Base-by-base conservation (phyloP, 2,113 vertebrate species). In the Toxotes jaculatrix region DNA sequence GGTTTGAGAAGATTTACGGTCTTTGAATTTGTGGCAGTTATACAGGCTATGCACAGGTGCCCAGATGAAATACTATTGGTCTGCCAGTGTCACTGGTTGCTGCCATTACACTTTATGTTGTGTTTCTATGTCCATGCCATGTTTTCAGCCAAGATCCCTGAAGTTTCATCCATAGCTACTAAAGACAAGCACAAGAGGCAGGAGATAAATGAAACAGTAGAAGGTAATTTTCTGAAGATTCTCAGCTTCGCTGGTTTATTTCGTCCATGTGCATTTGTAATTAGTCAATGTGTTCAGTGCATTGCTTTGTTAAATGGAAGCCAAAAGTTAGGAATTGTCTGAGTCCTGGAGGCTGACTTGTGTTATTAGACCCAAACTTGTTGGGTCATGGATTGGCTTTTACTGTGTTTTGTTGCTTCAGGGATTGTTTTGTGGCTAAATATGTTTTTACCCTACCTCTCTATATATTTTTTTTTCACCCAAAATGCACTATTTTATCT, bases 121-220 rank as follows among this genome's bases (percentile, higher is more conserved):
- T 27, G 70, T 79, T 80, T 66, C 10, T 75, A 6, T 76, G 21
- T 60, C 40, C 8, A 8, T 19, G 40, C 75, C 8, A 78, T 49
- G 74, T 87, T 89, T 90, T 72, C 87, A 91, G 90, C 70, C 36
- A 84, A 63, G 38, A 81, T 3, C 4, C 11, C 31, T 62, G 83
- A 80, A 31, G 32, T 55, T 56, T 23, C 42, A 2, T 61, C 67
- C 40, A 14, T 62, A 67, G 63, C 56, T 63, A 56, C 27, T 79
- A 79, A 80, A 89, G 85, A 79, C 38, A 40, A 76, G 57, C 23
- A 65, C 32, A 69, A 64, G 62, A 88, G 34, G 34, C 87, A 84
- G 70, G 77, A 85, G 57, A 89, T 89, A 70, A 49, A 67, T 69
- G 82, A 93, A 71, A 87, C 53, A 27, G 74, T 89, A 13, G 74